phyloP scores from a whole-genome alignment of 2,888 invertebrate genomes.

The Ennomos erosarius region DNA sequence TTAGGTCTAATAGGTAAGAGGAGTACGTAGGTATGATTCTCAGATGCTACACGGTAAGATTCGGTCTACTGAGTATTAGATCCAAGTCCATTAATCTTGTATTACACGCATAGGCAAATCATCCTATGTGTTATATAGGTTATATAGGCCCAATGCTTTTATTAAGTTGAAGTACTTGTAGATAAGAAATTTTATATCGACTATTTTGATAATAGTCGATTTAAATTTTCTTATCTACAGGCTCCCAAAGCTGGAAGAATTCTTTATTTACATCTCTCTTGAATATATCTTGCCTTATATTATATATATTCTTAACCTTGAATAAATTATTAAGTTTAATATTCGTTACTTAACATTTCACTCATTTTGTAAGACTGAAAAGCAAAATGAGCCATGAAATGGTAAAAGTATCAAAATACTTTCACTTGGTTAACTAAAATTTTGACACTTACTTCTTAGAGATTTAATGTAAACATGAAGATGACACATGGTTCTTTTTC shows the following conservation, averaged over 20 bases:
- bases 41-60: conserved; percentile 28
- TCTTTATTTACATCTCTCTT: no score
- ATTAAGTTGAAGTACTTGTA: no score
- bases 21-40: background rate
- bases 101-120: background rate
- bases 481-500: conserved; percentile 9
- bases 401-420: conserved; percentile 48
- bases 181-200: no score
- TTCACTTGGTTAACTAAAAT: conserved; percentile 43
- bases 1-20: no score
- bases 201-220: no score
- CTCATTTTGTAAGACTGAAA: conserved; percentile 14
- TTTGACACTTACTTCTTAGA: conserved; percentile 43
- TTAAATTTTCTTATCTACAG: no score
- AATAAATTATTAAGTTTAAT: no score
- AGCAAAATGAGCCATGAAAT: conserved; percentile 17
- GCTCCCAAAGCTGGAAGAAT: no score
- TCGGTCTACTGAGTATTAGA: conserved; percentile 31
- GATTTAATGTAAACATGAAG: conserved; percentile 8
- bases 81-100: conserved; percentile 32
- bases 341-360: conserved; percentile 12
- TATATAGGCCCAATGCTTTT: no score
- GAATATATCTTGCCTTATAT: no score
- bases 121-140: background rate
- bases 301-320: no score